Conservation (phyloP, 2,113 vertebrate genomes). For the Labeo catla region DNA sequence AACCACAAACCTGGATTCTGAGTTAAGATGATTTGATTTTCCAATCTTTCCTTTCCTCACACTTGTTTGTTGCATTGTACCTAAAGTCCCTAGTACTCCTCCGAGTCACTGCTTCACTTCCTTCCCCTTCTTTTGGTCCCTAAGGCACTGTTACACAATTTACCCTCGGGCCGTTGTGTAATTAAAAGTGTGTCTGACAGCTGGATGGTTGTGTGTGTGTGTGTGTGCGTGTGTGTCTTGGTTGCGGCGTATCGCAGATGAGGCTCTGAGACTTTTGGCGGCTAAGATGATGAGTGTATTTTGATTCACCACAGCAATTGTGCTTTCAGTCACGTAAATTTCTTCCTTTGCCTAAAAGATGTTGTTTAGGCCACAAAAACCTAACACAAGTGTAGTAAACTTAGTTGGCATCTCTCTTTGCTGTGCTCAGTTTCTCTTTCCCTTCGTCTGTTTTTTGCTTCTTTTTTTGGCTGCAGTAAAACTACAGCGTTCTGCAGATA, state of each 20-base stretch:
- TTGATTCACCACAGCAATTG: slow-evolving; percentile 24
- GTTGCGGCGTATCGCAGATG: slow-evolving; percentile 1
- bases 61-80: slow-evolving; percentile 8
- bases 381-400: neutral
- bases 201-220: slow-evolving; percentile 7
- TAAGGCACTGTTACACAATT: slow-evolving; percentile 45
- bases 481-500: neutral
- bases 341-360: neutral
- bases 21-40: neutral
- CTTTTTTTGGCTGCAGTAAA: neutral
- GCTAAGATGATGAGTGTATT: slow-evolving; percentile 5
- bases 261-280: slow-evolving; percentile 5
- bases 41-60: neutral
- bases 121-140: slow-evolving; percentile 48
- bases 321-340: neutral
- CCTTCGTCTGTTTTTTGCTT: neutral
- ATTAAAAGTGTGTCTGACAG: slow-evolving; percentile 45
- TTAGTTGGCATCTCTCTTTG: neutral
- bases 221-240: neutral
- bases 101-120: slow-evolving; percentile 44
- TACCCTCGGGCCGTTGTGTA: slow-evolving; percentile 50
- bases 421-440: neutral
- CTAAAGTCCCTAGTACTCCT: slow-evolving; percentile 35
- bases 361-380: neutral
- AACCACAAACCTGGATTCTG: neutral